Base-by-base conservation (phyloP, 2,797 vertebrate species). In the Eleutherodactylus coqui region DNA sequence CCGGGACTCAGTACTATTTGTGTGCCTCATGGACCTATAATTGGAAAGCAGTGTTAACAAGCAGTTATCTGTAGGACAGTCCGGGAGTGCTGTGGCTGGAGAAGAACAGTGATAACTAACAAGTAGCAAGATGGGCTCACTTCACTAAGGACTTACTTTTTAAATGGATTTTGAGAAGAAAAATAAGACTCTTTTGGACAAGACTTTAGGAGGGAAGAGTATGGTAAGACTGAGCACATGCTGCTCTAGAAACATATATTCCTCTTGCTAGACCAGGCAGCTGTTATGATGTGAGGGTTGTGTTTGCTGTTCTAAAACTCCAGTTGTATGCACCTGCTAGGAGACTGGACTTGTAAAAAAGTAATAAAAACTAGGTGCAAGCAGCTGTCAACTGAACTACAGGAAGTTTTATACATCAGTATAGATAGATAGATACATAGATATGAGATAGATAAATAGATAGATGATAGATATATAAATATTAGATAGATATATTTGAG, bases 21-120 rank as follows among this genome's bases (percentile, higher is more conserved):
- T 95, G 94, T 93, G 93, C 93, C 80, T 96, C 95, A 89, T 77
- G 93, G 81, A 86, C 92, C 97, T 99, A 98, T 98, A 98, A 98
- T 97, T 98, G 96, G 97, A 96, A 96, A 94, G 93, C 93, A 84
- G 88, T 29, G 88, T 92, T 93, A 94, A 90, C 91, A 91, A 92
- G 93, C 93, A 95, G 94, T 94, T 95, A 94, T 94, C 89, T 90
- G 89, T 90, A 88, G 92, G 45, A 51, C 92, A 92, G 90, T 91
- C 92, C 93, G 93, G 92, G 93, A 93, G 94, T 92, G 91, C 92
- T 93, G 73, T 86, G 90, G 90, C 89, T 91, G 91, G 91, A 92
- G 92, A 93, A 94, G 92, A 89, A 77, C 88, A 43, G 88, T 88
- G 89, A 72, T 91, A 90, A 87, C 89, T 89, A 89, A 87, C 90